Evolutionary conservation across 2,888 invertebrate genomes (phyloP).

Genomic region (Chorisops tibialis): DNA sequence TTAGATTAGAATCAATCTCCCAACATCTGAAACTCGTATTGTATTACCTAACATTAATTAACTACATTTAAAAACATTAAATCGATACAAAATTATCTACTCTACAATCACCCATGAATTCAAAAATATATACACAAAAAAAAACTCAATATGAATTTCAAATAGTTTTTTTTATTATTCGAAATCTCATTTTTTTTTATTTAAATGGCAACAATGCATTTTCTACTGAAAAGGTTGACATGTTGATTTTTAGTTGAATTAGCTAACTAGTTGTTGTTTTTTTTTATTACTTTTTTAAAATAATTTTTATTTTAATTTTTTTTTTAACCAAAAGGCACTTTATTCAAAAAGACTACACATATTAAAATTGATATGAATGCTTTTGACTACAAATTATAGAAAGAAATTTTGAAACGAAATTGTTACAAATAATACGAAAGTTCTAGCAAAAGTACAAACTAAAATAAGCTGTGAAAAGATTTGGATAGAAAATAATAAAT

Average conservation of each 20-base stretch:
- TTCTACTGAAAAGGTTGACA: slow-evolving; percentile 2
- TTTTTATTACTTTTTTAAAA: background rate
- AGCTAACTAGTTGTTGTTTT: slow-evolving; percentile 2
- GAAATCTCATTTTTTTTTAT: background rate
- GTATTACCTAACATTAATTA: no score
- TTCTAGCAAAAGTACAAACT: no score
- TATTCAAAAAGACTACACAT: slow-evolving; percentile 17
- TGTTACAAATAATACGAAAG: no score
- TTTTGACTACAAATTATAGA: no score
- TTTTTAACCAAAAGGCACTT: slow-evolving; percentile 25
- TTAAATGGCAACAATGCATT: slow-evolving; percentile 5
- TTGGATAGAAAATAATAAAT: no score
- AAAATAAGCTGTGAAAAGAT: no score
- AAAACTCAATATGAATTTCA: background rate
- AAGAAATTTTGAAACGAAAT: no score
- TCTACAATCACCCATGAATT: no score
- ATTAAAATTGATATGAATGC: slow-evolving; percentile 18
- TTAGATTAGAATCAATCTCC: no score
- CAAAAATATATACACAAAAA: background rate
- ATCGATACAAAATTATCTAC: no score
- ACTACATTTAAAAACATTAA: no score
- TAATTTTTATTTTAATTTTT: slow-evolving; percentile 2
- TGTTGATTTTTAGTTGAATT: slow-evolving; percentile 3
- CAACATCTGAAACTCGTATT: no score
- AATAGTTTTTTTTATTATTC: background rate